Base-by-base conservation (phyloP, 2,797 vertebrate genomes). In the Tolypeutes matacus region DNA sequence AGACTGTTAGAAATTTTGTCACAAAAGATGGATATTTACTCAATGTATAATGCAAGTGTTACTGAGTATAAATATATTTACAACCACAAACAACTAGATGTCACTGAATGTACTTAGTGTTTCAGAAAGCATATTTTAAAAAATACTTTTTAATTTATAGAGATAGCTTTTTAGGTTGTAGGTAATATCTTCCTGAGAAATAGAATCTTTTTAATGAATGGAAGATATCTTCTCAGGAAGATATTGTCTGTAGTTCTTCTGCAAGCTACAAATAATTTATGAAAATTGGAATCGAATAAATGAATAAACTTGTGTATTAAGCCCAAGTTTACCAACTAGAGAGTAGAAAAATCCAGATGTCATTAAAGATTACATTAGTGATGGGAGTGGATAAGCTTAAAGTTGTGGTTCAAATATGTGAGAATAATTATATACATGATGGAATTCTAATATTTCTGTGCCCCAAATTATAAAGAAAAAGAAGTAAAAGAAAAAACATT, bases 171-270 rank as follows among this genome's bases (percentile, higher is more conserved):
- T 92, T 49, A 62, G 31, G 64, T 92, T 53, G 36, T 72, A 89
- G 42, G 7, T 77, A 86, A 42, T 76, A 80, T 10, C 17, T 67
- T 65, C 29, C 60, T 85, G 17, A 53, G 39, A 83, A 58, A 21
- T 70, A 56, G 15, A 69, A 72, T 36, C 10, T 84, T 94, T 92
- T 94, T 31, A 92, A 69, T 62, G 36, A 83, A n/a, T n/a, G n/a
- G n/a, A n/a, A n/a, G n/a, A n/a, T n/a, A n/a, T n/a, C n/a, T n/a
- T n/a, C n/a, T n/a, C n/a, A 14, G 86, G 3, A 1, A 53, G 67
- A 27, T 42, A 51, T 21, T 70, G 51, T 31, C 10, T 83, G 1
- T 84, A 84, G 51, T 87, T 92, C 23, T 81, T 83, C 36, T 69
- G 29, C 11, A 85, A 75, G 12, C 69, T 69, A 51, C 51, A 85